phyloP scores from a whole-genome alignment of 2,888 invertebrate genomes.

The Oscheius myriophilus region DNA sequence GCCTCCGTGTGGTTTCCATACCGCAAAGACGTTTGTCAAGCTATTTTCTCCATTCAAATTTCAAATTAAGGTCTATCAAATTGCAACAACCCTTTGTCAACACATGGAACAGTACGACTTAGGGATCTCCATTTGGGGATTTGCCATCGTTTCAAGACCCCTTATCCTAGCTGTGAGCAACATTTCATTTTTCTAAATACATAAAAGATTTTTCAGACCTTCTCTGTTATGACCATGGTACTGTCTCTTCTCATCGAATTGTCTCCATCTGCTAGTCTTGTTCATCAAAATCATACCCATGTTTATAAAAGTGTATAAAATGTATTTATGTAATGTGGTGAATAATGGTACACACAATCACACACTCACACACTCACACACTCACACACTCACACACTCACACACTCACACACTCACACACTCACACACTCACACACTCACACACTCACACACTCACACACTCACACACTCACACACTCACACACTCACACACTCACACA shows the following conservation, averaged over 20 bases:
- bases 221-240: constrained; percentile 50
- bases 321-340: not conserved
- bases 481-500: no score
- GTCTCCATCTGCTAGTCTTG: constrained; percentile 33
- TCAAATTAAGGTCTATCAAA: constrained; percentile 23
- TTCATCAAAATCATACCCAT: constrained; percentile 22
- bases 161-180: constrained; percentile 40
- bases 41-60: not conserved
- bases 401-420: no score
- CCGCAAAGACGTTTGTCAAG: constrained; percentile 44
- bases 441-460: no score
- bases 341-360: not conserved
- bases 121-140: constrained; percentile 48
- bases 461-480: no score
- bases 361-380: no score
- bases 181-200: not conserved
- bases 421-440: no score
- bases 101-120: constrained; percentile 44
- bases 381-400: no score
- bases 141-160: constrained; percentile 47
- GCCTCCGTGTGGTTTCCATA: constrained; percentile 55
- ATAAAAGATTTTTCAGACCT: constrained; percentile 37
- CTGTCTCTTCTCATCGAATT: constrained; percentile 46
- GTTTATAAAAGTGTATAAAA: constrained; percentile 5
- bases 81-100: constrained; percentile 37